A percentile compares a stretch with the other conserved stretches of the same genome.
phyloP scores from a whole-genome alignment of 1,140 invertebrate genomes.

The Thalassaphorura encarpata region DNA sequence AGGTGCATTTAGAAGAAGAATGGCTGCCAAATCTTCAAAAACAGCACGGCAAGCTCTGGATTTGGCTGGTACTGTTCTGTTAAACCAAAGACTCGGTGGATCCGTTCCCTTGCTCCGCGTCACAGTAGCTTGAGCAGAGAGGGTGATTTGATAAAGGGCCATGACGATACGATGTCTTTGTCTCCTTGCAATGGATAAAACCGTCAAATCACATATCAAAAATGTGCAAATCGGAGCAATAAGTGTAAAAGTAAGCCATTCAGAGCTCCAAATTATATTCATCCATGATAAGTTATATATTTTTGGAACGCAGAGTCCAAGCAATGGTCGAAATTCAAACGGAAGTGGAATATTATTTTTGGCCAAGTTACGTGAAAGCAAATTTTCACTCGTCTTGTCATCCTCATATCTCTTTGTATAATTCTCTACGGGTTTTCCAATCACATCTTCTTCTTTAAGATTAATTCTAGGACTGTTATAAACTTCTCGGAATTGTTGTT shows the following conservation, averaged over 20 bases:
- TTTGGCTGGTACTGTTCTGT: slow-evolving; percentile 27
- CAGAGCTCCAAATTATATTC: slow-evolving; percentile 20
- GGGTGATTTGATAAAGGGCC: slow-evolving; percentile 70
- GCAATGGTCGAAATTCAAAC: slow-evolving; percentile 18
- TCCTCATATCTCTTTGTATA: too few species aligned
- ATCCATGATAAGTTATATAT: slow-evolving; percentile 14
- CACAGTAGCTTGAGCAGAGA: slow-evolving; percentile 56
- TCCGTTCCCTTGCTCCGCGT: slow-evolving; percentile 28
- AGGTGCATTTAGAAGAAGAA: slow-evolving; percentile 29
- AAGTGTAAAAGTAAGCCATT: slow-evolving; percentile 24
- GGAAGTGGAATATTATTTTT: too few species aligned
- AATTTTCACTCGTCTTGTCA: too few species aligned
- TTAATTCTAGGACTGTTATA: too few species aligned
- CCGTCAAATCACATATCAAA: slow-evolving; percentile 35
- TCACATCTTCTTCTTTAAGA: too few species aligned
- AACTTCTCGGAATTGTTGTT: too few species aligned
- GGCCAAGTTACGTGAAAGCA: too few species aligned
- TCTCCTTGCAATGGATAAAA: slow-evolving; percentile 65
- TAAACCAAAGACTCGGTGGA: slow-evolving; percentile 29
- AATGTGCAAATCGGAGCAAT: slow-evolving; percentile 27
- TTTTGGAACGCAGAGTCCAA: slow-evolving; percentile 29
- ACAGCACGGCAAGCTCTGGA: slow-evolving; percentile 29
- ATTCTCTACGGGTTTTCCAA: too few species aligned
- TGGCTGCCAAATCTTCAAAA: slow-evolving; percentile 25
- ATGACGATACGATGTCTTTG: slow-evolving; percentile 71